These are phyloP conservation scores for Apamea sordens DNA, from an alignment of 2,888 invertebrate species.

Conservation along the genomic window DNA sequence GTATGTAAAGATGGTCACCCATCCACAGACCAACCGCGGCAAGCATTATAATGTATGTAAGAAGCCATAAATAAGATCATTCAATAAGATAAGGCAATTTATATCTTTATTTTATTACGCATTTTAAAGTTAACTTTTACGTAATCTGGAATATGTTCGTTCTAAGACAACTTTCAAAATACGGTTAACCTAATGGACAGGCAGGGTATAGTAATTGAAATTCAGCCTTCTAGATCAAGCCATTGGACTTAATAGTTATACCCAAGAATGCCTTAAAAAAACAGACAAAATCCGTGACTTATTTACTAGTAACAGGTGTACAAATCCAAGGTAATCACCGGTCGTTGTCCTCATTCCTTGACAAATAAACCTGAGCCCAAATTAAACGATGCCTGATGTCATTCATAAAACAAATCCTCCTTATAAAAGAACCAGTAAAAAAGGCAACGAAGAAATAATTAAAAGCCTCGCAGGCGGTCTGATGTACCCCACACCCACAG, in stretches of 20 bases:
- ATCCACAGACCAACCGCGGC: no score
- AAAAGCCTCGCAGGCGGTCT: conserved; percentile 61
- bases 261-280: conserved; percentile 2
- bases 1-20: no score
- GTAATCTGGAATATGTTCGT: no score
- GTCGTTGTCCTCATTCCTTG: conserved; percentile 14
- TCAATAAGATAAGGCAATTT: no score
- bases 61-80: no score
- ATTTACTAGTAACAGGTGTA: conserved; percentile 44
- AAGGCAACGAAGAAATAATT: conserved; percentile 63
- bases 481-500: conserved; percentile 27
- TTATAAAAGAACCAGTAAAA: conserved; percentile 42
- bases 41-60: no score
- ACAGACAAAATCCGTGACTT: conserved; percentile 16
- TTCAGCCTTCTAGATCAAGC: conserved; percentile 3
- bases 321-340: conserved; percentile 25
- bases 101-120: no score
- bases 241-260: conserved; percentile 18
- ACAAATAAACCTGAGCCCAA: conserved; percentile 57
- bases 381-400: conserved; percentile 64
- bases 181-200: no score
- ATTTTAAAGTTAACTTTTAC: no score
- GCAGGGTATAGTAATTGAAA: background rate
- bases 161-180: no score
- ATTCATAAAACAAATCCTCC: conserved; percentile 65